phyloP scores from a whole-genome alignment of 2,888 invertebrate genomes.

The Drosophila neonasuta region DNA sequence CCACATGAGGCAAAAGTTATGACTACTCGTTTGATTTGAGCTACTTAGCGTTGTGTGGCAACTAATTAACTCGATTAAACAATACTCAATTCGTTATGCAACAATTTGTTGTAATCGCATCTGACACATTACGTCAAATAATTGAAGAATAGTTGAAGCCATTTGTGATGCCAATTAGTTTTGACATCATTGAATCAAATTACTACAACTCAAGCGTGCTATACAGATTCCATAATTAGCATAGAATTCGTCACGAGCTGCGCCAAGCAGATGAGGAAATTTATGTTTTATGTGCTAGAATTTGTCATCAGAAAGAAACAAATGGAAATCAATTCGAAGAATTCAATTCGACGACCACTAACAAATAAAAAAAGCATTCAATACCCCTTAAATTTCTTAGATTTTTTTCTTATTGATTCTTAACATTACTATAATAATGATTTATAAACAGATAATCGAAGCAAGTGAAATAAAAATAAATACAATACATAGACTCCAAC shows the following conservation, averaged over 20 bases:
- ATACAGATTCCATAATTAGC: neutral
- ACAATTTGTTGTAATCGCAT: conserved; percentile 13
- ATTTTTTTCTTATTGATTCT: too few relatives aligned
- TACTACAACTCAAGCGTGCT: conserved; percentile 1
- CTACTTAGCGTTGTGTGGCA: conserved; percentile 24
- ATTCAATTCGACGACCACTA: too few relatives aligned
- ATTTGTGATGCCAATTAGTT: conserved; percentile 35
- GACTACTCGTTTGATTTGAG: conserved; percentile 32
- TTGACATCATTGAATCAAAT: conserved; percentile 12
- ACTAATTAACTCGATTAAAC: conserved; percentile 50
- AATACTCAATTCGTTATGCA: conserved; percentile 18
- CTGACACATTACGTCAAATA: conserved; percentile 8
- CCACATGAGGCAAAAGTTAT: conserved; percentile 44
- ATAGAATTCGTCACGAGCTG: neutral
- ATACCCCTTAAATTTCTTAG: too few relatives aligned
- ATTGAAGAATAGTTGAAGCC: conserved; percentile 24
- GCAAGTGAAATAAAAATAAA: too few relatives aligned
- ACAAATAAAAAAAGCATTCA: too few relatives aligned
- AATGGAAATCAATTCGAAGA: too few relatives aligned
- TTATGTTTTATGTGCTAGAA: too few relatives aligned
- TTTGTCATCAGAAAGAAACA: too few relatives aligned
- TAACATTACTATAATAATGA: too few relatives aligned
- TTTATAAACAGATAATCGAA: too few relatives aligned
- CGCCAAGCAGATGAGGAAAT: too few relatives aligned
- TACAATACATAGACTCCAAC: too few relatives aligned